A percentile compares a stretch with the other conserved stretches of the same genome.
phyloP scores from a whole-genome alignment of 1,140 invertebrate genomes.

The Ostrea denselamellosa region DNA sequence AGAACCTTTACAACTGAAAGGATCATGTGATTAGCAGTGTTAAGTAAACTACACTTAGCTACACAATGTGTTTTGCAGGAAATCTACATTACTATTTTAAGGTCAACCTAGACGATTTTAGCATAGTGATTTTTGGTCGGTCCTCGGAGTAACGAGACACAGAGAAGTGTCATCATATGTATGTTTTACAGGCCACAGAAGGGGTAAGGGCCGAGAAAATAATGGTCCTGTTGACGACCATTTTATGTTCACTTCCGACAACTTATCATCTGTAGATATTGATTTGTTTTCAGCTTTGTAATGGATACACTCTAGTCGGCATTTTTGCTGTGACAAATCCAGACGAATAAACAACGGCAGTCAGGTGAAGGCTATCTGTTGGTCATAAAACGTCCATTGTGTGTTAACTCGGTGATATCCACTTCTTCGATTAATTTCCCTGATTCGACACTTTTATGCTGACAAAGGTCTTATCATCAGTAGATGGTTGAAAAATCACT shows the following conservation, averaged over 20 bases:
- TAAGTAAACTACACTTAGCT: too few relatives aligned
- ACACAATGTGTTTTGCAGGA: too few relatives aligned
- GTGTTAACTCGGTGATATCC: conserved; percentile 5
- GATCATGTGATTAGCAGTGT: too few relatives aligned
- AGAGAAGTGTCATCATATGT: background rate
- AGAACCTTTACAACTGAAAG: too few relatives aligned
- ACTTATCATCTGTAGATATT: background rate
- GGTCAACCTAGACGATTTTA: background rate
- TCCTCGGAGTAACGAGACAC: background rate
- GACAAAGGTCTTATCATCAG: conserved; percentile 7
- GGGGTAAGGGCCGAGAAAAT: background rate
- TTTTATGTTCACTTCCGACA: conserved; percentile 28
- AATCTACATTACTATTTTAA: background rate
- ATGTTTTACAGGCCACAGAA: background rate
- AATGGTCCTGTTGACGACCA: background rate
- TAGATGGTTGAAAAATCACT: conserved; percentile 7
- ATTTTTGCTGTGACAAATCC: conserved; percentile 25
- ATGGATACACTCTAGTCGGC: background rate
- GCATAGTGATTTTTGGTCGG: background rate
- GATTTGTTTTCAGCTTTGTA: conserved; percentile 1
- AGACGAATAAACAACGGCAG: background rate
- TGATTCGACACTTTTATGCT: conserved; percentile 17
- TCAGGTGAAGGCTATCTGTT: conserved; percentile 3
- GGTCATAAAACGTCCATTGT: background rate
- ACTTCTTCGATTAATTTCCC: conserved; percentile 10